A percentile compares a stretch with the other conserved stretches of the same genome.
Evolutionary conservation across 2,797 vertebrate species (phyloP).

Genomic region (Yasuhikotakia modesta): DNA sequence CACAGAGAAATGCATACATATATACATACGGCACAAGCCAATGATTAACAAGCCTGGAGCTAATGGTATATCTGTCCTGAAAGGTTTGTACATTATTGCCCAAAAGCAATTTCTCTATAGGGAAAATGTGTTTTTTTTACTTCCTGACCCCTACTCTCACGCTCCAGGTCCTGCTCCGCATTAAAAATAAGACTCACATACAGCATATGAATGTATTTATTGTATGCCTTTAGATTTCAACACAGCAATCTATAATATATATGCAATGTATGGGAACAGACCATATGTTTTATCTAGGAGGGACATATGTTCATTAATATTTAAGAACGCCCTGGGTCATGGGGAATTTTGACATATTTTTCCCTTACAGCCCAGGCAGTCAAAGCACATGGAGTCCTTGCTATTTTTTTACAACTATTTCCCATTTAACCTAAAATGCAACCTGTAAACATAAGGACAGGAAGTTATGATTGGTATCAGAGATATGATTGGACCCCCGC

Average conservation of each 20-base stretch:
- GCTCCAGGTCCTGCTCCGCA: neutral
- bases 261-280: constrained; percentile 9
- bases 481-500: constrained; percentile 5
- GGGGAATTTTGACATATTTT: constrained; percentile 35
- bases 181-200: neutral
- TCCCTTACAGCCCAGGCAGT: constrained; percentile 16
- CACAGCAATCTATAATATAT: constrained; percentile 8
- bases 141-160: neutral
- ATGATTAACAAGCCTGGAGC: neutral
- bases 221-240: constrained; percentile 9
- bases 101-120: neutral
- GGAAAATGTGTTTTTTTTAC: neutral
- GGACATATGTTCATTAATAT: constrained; percentile 52
- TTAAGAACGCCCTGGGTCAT: constrained; percentile 41
- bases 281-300: constrained; percentile 18
- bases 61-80: neutral
- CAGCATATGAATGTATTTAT: neutral
- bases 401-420: constrained; percentile 33
- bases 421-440: constrained; percentile 35
- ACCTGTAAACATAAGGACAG: constrained; percentile 14
- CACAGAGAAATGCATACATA: no score
- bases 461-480: neutral
- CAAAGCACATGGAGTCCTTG: constrained; percentile 27
- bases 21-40: neutral
- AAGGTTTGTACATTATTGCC: neutral